These are phyloP conservation scores for Erpornis zantholeuca DNA, from an alignment of 2,113 vertebrate genomes.

Conservation along the genomic window DNA sequence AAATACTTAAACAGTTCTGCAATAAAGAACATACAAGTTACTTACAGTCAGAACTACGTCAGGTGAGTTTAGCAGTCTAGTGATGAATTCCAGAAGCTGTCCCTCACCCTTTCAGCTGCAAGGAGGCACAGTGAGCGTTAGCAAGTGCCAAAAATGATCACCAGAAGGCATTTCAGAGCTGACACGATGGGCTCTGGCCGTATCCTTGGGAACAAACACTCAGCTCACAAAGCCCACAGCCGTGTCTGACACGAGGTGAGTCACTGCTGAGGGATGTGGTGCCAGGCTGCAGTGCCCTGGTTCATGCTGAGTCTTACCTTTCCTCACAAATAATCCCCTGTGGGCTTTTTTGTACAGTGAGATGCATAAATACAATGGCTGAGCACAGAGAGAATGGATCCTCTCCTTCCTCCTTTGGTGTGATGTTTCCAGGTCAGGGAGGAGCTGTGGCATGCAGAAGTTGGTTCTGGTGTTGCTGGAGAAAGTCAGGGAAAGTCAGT, in stretches of 20 bases:
- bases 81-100: not conserved
- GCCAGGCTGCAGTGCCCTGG: not conserved
- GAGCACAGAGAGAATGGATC: not conserved
- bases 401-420: not conserved
- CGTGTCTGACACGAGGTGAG: not conserved
- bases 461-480: not conserved
- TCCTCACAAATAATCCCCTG: not conserved
- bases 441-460: not conserved
- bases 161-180: not conserved
- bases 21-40: not conserved
- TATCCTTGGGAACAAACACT: not conserved
- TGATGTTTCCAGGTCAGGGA: not conserved
- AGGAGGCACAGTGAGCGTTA: not conserved
- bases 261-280: not conserved
- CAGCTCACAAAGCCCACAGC: not conserved
- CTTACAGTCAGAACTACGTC: not conserved
- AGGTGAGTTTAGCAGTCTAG: not conserved
- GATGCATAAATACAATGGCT: not conserved
- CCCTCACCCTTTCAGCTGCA: not conserved
- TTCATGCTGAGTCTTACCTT: not conserved
- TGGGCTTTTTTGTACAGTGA: not conserved
- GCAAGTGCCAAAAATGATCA: not conserved
- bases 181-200: not conserved
- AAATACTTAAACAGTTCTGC: not conserved
- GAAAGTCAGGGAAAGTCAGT: not conserved